These are phyloP conservation scores for Chromis chromis DNA, from an alignment of 2,797 vertebrate genomes.

Conservation along the genomic window DNA sequence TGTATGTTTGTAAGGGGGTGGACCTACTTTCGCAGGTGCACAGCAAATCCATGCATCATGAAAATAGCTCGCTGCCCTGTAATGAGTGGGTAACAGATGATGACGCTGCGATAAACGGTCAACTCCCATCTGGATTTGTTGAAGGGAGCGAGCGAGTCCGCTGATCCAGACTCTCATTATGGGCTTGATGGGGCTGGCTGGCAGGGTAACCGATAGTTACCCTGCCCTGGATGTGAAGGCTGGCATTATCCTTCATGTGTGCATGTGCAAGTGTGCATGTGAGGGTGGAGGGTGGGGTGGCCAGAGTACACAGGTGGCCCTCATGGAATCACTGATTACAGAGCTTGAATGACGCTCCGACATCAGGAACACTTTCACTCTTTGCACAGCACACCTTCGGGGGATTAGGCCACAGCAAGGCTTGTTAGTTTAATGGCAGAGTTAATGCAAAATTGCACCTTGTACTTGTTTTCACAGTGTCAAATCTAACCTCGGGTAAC, in stretches of 20 bases:
- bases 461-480: slow-evolving; percentile 24
- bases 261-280: slow-evolving; percentile 30
- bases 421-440: slow-evolving; percentile 34
- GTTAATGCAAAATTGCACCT: slow-evolving; percentile 23
- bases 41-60: slow-evolving; percentile 56
- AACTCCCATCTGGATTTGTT: slow-evolving; percentile 67
- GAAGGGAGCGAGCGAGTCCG: slow-evolving; percentile 50
- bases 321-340: slow-evolving; percentile 50
- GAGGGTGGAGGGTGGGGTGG: slow-evolving; percentile 46
- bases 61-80: slow-evolving; percentile 65
- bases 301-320: slow-evolving; percentile 65
- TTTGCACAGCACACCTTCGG: slow-evolving; percentile 30
- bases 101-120: slow-evolving; percentile 65
- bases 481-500: slow-evolving; percentile 13
- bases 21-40: slow-evolving; percentile 73
- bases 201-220: slow-evolving; percentile 76
- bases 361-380: slow-evolving; percentile 65
- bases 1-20: slow-evolving; percentile 24
- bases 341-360: slow-evolving; percentile 33
- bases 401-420: slow-evolving; percentile 1
- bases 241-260: slow-evolving; percentile 70
- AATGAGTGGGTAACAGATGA: slow-evolving; percentile 77
- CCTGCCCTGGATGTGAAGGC: slow-evolving; percentile 65
- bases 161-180: slow-evolving; percentile 76
- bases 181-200: slow-evolving; percentile 68